Evolutionary conservation across 2,888 invertebrate species (phyloP).

Genomic region (Campoplex nolae): DNA sequence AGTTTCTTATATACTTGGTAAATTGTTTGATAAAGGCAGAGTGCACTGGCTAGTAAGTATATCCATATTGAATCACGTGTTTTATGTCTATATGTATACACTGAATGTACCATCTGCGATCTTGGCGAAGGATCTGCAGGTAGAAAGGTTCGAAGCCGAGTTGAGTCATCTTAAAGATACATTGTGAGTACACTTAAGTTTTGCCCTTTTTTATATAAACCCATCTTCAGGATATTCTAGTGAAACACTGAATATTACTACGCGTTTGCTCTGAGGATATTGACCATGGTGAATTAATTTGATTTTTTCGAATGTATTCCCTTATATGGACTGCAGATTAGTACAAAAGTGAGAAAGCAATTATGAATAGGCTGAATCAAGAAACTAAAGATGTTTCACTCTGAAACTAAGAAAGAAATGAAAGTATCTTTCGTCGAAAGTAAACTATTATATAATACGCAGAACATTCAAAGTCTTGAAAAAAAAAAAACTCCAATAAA

Average conservation of each 20-base stretch:
- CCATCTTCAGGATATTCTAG: neutral
- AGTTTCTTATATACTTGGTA: slow-evolving; percentile 50
- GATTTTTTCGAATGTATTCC: neutral
- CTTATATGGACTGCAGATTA: neutral
- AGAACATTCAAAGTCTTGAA: neutral
- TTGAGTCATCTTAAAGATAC: neutral
- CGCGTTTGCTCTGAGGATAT: neutral
- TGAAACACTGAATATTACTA: neutral
- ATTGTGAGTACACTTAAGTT: slow-evolving; percentile 20
- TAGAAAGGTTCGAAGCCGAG: slow-evolving; percentile 3
- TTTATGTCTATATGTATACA: slow-evolving; percentile 23
- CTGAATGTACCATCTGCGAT: slow-evolving; percentile 24
- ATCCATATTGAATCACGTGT: slow-evolving; percentile 8
- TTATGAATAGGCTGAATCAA: neutral
- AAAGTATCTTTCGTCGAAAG: neutral
- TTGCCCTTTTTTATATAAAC: slow-evolving; percentile 9
- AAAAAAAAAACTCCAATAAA: neutral
- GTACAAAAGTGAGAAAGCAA: neutral
- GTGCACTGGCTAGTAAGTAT: slow-evolving; percentile 54
- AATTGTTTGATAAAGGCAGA: slow-evolving; percentile 64
- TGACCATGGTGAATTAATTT: neutral
- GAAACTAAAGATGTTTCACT: neutral
- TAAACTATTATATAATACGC: neutral
- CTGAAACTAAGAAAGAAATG: neutral
- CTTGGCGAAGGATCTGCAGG: slow-evolving; percentile 10